phyloP scores from a whole-genome alignment of 2,797 vertebrate species.

The Chelmon rostratus region DNA sequence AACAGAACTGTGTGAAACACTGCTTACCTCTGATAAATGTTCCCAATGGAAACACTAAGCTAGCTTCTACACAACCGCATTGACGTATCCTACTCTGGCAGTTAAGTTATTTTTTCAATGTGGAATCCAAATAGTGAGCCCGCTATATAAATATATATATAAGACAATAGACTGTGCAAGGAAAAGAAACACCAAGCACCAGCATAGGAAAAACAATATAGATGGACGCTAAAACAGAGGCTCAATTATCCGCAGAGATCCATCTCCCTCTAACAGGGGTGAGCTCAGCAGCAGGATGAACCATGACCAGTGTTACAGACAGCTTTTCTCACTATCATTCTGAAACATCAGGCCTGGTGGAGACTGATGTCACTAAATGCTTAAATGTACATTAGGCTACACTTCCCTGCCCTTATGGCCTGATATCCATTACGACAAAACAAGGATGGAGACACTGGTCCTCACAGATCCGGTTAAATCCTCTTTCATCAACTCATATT shows the following conservation, averaged over 20 bases:
- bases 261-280: background rate
- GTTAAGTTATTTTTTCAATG: too few relatives aligned
- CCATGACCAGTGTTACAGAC: slow-evolving; percentile 8
- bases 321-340: background rate
- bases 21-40: too few relatives aligned
- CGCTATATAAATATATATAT: background rate
- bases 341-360: slow-evolving; percentile 1
- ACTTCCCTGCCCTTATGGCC: background rate
- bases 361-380: slow-evolving; percentile 1
- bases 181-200: too few relatives aligned
- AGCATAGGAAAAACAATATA: background rate
- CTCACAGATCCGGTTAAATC: background rate
- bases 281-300: slow-evolving; percentile 2
- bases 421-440: background rate
- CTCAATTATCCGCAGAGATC: slow-evolving; percentile 9
- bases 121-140: too few relatives aligned
- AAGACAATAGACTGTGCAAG: background rate
- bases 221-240: background rate
- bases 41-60: too few relatives aligned
- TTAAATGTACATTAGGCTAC: background rate
- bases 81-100: too few relatives aligned
- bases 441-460: background rate
- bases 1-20: too few relatives aligned
- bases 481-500: background rate
- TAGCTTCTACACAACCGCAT: too few relatives aligned